Evolutionary conservation across 64 coral and sea anemone genomes (phyloP).

Genomic region (Orbicella faveolata): DNA sequence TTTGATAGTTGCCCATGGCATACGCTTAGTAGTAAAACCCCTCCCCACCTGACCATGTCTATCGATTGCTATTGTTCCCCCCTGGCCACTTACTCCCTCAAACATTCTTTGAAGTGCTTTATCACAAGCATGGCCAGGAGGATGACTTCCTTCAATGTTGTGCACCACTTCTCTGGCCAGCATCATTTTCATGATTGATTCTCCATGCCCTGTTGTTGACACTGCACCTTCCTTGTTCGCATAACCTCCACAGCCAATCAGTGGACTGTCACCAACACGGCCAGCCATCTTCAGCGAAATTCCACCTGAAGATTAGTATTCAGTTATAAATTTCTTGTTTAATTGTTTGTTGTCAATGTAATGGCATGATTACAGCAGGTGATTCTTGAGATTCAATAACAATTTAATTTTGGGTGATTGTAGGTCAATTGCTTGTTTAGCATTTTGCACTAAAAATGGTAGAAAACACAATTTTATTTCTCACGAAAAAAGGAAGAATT

Average conservation of each 20-base stretch:
- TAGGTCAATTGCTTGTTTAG: too few species aligned
- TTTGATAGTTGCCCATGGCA: constrained; percentile 86
- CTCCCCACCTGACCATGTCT: constrained; percentile 68
- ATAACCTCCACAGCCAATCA: constrained; percentile 87
- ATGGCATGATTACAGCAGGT: background rate
- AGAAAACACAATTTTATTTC: too few species aligned
- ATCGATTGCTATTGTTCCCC: constrained; percentile 83
- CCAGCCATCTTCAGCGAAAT: constrained; percentile 81
- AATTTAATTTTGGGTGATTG: too few species aligned
- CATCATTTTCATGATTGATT: constrained; percentile 88
- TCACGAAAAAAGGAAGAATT: too few species aligned
- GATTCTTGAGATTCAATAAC: too few species aligned
- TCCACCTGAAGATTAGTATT: constrained; percentile 59
- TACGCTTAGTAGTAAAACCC: constrained; percentile 71
- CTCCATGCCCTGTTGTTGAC: constrained; percentile 88
- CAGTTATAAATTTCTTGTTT: background rate
- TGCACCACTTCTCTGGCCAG: constrained; percentile 83
- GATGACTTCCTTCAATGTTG: constrained; percentile 64
- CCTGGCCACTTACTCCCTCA: constrained; percentile 62
- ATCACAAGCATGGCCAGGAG: constrained; percentile 42
- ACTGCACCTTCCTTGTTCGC: constrained; percentile 76
- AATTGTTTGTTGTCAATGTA: background rate
- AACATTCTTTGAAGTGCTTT: constrained; percentile 71
- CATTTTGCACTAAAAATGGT: too few species aligned
- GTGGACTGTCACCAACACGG: constrained; percentile 84